Conservation (phyloP, 2,797 vertebrate species). For the Capromys pilorides region DNA sequence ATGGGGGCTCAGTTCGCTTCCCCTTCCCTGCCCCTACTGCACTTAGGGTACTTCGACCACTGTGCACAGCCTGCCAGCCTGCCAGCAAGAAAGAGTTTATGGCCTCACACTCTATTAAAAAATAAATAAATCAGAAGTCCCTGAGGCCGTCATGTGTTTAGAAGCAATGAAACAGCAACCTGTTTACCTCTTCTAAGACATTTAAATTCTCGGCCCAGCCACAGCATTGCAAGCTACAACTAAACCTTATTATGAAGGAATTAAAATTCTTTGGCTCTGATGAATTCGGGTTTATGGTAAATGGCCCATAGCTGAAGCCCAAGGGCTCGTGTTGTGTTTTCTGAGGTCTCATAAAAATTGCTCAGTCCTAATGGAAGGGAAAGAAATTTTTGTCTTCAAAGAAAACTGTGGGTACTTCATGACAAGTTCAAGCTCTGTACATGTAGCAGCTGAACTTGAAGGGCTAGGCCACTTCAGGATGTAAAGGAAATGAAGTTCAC, state of each 20-base stretch:
- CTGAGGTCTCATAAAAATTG: slow-evolving; percentile 79
- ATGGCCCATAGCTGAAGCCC: slow-evolving; percentile 65
- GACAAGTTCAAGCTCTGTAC: slow-evolving; percentile 69
- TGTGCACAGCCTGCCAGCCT: slow-evolving; percentile 68
- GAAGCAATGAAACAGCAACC: slow-evolving; percentile 83
- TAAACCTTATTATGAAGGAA: slow-evolving; percentile 77
- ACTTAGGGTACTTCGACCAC: slow-evolving; percentile 63
- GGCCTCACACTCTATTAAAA: slow-evolving; percentile 84
- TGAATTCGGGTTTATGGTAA: slow-evolving; percentile 71
- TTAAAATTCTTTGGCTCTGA: slow-evolving; percentile 80
- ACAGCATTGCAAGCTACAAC: slow-evolving; percentile 63
- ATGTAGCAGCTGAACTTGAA: slow-evolving; percentile 46
- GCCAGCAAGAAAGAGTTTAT: slow-evolving; percentile 82
- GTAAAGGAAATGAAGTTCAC: slow-evolving; percentile 74
- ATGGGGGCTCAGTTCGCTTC: slow-evolving; percentile 68
- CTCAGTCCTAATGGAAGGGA: slow-evolving; percentile 61
- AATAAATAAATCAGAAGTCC: slow-evolving; percentile 85
- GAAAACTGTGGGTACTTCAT: slow-evolving; percentile 54
- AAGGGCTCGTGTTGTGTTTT: slow-evolving; percentile 74
- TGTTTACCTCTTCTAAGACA: slow-evolving; percentile 79
- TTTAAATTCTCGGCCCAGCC: slow-evolving; percentile 78
- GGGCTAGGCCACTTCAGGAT: slow-evolving; percentile 61
- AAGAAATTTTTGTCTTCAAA: slow-evolving; percentile 59
- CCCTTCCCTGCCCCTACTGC: slow-evolving; percentile 63
- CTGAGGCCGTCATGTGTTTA: slow-evolving; percentile 79